Evolutionary conservation across 2,888 invertebrate genomes (phyloP).

Genomic region (Sialis fuliginosa): DNA sequence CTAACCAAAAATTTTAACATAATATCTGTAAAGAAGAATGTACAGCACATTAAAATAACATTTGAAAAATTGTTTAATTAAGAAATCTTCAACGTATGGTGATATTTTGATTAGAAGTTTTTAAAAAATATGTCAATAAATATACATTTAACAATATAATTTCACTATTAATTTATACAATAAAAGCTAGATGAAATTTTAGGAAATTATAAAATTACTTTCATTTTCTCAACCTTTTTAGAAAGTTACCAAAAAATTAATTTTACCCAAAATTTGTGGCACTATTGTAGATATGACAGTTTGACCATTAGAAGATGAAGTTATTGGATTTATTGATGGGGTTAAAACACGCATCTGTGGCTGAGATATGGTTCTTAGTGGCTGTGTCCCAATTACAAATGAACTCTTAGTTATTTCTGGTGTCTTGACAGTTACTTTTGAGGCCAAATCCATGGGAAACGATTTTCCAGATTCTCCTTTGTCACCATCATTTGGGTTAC

Average conservation of each 20-base stretch:
- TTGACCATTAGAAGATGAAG: conserved; percentile 18
- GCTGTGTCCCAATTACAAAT: conserved; percentile 20
- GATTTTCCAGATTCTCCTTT: conserved; percentile 35
- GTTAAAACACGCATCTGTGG: conserved; percentile 22
- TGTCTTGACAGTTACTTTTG: conserved; percentile 30
- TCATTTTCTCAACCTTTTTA: background rate
- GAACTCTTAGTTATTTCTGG: conserved; percentile 21
- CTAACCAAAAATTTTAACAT: background rate
- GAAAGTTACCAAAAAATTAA: background rate
- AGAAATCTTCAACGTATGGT: too few species aligned
- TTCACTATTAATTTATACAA: too few species aligned
- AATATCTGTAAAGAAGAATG: too few species aligned
- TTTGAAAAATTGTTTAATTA: too few species aligned
- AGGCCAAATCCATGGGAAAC: conserved; percentile 31
- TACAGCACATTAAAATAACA: too few species aligned
- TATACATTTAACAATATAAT: too few species aligned
- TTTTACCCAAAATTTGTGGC: conserved; percentile 25
- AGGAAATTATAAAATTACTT: too few species aligned
- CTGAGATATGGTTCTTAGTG: conserved; percentile 16
- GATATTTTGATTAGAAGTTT: too few species aligned
- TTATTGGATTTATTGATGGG: conserved; percentile 18
- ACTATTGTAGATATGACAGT: conserved; percentile 26
- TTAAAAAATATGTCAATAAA: too few species aligned
- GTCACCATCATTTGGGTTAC: conserved; percentile 30
- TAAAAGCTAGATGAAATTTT: too few species aligned